Base-by-base conservation (phyloP, 2,113 vertebrate species). In the Ceyx melanurus region DNA sequence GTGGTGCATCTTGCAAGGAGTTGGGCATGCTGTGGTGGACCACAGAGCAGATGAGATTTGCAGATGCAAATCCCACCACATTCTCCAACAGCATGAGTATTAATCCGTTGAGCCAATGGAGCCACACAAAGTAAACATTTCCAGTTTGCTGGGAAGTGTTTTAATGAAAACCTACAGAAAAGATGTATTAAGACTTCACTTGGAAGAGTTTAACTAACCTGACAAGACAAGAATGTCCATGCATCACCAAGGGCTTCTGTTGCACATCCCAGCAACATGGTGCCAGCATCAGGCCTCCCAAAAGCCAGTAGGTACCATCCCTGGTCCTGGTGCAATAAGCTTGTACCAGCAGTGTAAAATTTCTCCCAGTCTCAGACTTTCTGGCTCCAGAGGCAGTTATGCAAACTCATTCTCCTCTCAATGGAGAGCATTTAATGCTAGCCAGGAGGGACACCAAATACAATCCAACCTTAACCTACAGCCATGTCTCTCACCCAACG, bases 1-100 rank as follows among this genome's bases (percentile, higher is more conserved):
- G 35, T 2, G 0, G 18, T 6, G 18, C 2, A 0, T 51, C 28
- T 23, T 13, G 17, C 1, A 0, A 62, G 23, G 17, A 71, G 29
- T 11, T 1, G 1, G 62, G 51, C 57, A 29, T 15, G 13, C 6
- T 2, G 5, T 4, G 0, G 23, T 11, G 11, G 29, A 61, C 3
- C n/a, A 35, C 21, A 6, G 14, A 62, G 37, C 3, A 2, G 29
- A 40, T 8, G 11, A 66, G 56, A 90, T 22, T 28, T 21, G 75
- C n/a, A 66, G 68, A 51, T 29, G 18, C 20, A 81, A 84, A 82
- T 42, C 67, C 62, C 33, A 70, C 5, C 42, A 25, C 21, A 2
- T 35, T 86, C 25, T 86, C 57, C 83, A 75, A 60, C 10, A 53
- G 26, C 18, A 20, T 0, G 1, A 60, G n/a, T 51, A 77, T 81